A percentile compares a stretch with the other conserved stretches of the same genome.
phyloP scores from a whole-genome alignment of 1,140 invertebrate species.

The Mamestra configurata region DNA sequence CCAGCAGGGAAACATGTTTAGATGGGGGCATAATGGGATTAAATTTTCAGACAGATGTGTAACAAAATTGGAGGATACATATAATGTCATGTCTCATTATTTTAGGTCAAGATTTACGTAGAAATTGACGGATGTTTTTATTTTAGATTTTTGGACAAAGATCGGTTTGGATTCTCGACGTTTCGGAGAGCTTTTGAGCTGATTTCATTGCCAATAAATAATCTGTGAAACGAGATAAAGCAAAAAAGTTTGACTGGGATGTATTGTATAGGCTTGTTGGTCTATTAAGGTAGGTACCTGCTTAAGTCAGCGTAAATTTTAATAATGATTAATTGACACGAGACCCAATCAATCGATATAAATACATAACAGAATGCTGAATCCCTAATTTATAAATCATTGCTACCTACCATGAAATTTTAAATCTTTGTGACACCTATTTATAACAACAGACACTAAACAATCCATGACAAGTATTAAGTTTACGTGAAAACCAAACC shows the following conservation, averaged over 20 bases:
- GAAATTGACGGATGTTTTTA: neutral
- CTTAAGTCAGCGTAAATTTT: too few relatives aligned
- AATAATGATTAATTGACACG: too few relatives aligned
- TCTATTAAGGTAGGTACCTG: neutral
- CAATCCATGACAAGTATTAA: neutral
- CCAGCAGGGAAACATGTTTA: slow-evolving; percentile 50
- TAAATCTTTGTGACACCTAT: too few relatives aligned
- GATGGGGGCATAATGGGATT: slow-evolving; percentile 55
- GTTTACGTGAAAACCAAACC: neutral
- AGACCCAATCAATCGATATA: too few relatives aligned
- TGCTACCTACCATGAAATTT: too few relatives aligned
- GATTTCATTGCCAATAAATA: neutral
- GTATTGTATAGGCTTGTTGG: neutral
- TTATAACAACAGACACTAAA: too few relatives aligned
- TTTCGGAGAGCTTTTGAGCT: neutral
- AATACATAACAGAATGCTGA: too few relatives aligned
- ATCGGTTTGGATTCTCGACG: neutral
- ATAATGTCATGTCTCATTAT: slow-evolving; percentile 43
- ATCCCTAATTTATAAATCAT: too few relatives aligned
- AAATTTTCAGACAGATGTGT: slow-evolving; percentile 52
- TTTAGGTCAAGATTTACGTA: slow-evolving; percentile 29
- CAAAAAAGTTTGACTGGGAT: neutral
- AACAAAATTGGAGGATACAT: slow-evolving; percentile 39
- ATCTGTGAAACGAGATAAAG: neutral
- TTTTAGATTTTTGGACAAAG: neutral